These are phyloP conservation scores for Champsocephalus esox DNA, from an alignment of 2,797 vertebrate genomes.

Conservation along the genomic window DNA sequence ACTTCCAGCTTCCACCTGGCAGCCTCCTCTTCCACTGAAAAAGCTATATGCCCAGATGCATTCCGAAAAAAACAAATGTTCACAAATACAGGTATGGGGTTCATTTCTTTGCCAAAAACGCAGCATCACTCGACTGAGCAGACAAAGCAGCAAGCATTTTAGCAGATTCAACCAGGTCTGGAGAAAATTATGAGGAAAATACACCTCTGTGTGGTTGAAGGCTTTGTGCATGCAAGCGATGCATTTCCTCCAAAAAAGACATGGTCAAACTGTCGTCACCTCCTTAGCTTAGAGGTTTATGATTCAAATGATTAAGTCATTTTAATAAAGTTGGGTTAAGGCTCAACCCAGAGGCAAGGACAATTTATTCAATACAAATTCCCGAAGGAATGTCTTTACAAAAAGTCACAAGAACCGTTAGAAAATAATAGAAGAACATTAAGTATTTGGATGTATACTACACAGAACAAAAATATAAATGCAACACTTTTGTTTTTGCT, in stretches of 20 bases:
- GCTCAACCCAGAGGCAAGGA: background rate
- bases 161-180: background rate
- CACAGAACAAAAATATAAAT: too few species aligned
- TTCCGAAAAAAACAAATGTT: constrained; percentile 10
- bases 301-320: background rate
- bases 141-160: constrained; percentile 59
- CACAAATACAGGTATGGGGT: background rate
- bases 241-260: background rate
- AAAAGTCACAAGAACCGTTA: background rate
- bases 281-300: background rate
- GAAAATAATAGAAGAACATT: background rate
- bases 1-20: constrained; percentile 74
- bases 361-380: background rate
- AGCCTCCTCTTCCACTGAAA: constrained; percentile 51
- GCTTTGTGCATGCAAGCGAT: background rate
- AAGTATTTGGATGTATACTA: constrained; percentile 41
- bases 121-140: constrained; percentile 74
- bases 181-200: background rate
- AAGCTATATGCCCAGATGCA: background rate
- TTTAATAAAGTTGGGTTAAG: constrained; percentile 1
- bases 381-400: background rate
- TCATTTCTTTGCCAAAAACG: constrained; percentile 60
- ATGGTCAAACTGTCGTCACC: background rate
- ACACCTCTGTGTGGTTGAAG: background rate
- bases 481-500: too few species aligned